These are phyloP conservation scores for Nebria ingens DNA, from an alignment of 1,140 invertebrate species.

Conservation along the genomic window DNA sequence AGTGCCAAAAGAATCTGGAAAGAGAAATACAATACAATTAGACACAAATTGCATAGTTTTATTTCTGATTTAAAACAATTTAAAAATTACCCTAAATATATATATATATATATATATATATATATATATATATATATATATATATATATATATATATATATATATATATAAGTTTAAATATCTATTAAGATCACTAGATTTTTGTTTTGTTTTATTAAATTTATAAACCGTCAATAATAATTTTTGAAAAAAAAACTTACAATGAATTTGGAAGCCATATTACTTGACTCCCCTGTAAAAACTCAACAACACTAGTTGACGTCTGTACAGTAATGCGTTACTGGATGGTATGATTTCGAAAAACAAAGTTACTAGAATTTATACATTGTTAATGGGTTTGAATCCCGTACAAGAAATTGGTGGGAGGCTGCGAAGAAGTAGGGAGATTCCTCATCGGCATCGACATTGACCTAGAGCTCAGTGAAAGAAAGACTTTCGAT, in stretches of 20 bases:
- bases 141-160: neutral
- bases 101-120: neutral
- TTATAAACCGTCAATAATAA: conserved; percentile 8
- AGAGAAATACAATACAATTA: conserved; percentile 14
- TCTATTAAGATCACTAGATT: neutral
- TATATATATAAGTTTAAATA: neutral
- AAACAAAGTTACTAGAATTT: neutral
- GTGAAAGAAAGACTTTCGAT: too few relatives aligned
- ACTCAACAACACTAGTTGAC: conserved; percentile 16
- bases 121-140: neutral
- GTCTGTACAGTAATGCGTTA: neutral
- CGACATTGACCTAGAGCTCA: neutral
- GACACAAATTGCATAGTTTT: neutral
- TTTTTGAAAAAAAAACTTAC: conserved; percentile 21
- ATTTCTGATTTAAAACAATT: neutral
- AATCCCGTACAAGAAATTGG: neutral
- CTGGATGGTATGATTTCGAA: neutral
- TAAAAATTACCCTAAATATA: neutral
- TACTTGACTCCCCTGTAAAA: conserved; percentile 18
- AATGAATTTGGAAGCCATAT: conserved; percentile 27
- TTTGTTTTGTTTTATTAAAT: conserved; percentile 7
- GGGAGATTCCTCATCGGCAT: neutral
- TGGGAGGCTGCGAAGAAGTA: neutral
- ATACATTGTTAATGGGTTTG: conserved; percentile 10
- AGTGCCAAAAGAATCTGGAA: conserved; percentile 25